Base-by-base conservation (phyloP, 2,113 vertebrate species). In the Corythaixoides concolor region DNA sequence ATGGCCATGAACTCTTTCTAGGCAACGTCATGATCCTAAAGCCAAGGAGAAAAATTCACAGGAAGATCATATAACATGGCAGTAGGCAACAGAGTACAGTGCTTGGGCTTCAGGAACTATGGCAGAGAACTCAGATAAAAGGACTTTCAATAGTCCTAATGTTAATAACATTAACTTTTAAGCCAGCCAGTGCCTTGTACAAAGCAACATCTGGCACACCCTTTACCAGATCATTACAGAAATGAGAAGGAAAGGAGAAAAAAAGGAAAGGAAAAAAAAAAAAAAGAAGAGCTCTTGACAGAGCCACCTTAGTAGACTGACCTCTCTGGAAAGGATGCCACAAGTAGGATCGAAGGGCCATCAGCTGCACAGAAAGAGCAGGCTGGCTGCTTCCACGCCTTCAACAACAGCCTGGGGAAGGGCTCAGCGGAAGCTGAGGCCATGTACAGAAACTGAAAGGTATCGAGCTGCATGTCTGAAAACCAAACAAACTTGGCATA, bases 371-470 rank as follows among this genome's bases (percentile, higher is more conserved):
- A 7, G 28, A 49, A 79, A 6, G 9, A 41, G 13, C 24, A 45
- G 55, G 62, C 16, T 15, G 37, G 43, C n/a, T 72, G 58, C 26
- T 28, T 68, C 74, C 33, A 64, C 0, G 0, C 12, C 39, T 28
- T 41, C 66, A 53, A 12, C 43, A 53, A 35, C 22, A 75, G 33
- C 37, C 12, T 35, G 18, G 26, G 41, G 60, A 74, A 84, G 19
- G 50, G 30, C 35, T 35, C 55, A 26, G 39, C 1, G 0, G 35
- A 23, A 50, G 23, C 47, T 73, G 14, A 50, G 32, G 17, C 28
- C 0, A 1, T 39, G 37, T 47, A 64, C 0, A 1, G 50, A 74
- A 88, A 76, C n/a, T 16, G 39, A 85, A 64, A 49, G 8, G n/a
- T 26, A 69, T 4, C 37, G 56, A 85, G n/a, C 14, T 14, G 5